These are phyloP conservation scores for Catocala nupta DNA, from an alignment of 2,888 invertebrate species.

Conservation along the genomic window DNA sequence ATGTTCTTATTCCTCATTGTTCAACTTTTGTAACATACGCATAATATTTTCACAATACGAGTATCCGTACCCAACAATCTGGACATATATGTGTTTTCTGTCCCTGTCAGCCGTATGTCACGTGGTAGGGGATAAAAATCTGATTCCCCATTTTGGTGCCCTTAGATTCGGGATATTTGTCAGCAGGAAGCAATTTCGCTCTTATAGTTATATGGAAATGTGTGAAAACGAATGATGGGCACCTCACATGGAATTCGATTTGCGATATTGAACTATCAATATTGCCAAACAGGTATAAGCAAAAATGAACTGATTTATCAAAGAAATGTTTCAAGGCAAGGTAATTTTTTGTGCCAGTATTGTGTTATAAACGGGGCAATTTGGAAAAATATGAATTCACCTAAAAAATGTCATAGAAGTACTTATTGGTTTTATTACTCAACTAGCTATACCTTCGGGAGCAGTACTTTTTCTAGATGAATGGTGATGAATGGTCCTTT, in stretches of 20 bases:
- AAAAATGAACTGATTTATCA: conserved; percentile 3
- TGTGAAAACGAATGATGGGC: conserved; percentile 9
- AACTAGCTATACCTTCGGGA: no score
- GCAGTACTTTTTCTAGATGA: no score
- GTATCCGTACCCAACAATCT: no score
- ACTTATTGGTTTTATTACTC: no score
- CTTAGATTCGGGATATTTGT: conserved; percentile 45
- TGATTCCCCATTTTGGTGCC: conserved; percentile 24
- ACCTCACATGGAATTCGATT: conserved; percentile 26
- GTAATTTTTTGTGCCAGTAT: background rate
- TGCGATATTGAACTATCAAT: conserved; percentile 17
- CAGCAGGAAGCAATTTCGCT: conserved; percentile 45
- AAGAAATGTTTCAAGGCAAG: background rate
- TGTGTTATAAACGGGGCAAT: background rate
- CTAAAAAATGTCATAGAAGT: background rate
- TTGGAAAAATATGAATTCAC: background rate
- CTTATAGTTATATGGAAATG: conserved; percentile 36
- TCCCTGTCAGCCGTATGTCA: conserved; percentile 25
- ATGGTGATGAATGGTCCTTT: no score
- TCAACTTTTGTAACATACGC: no score
- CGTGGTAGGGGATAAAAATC: conserved; percentile 28
- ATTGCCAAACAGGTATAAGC: conserved; percentile 9
- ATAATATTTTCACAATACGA: no score
- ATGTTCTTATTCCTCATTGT: no score
- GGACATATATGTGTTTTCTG: background rate